These are phyloP conservation scores for Pollenia angustigena DNA, from an alignment of 2,888 invertebrate species.

Conservation along the genomic window DNA sequence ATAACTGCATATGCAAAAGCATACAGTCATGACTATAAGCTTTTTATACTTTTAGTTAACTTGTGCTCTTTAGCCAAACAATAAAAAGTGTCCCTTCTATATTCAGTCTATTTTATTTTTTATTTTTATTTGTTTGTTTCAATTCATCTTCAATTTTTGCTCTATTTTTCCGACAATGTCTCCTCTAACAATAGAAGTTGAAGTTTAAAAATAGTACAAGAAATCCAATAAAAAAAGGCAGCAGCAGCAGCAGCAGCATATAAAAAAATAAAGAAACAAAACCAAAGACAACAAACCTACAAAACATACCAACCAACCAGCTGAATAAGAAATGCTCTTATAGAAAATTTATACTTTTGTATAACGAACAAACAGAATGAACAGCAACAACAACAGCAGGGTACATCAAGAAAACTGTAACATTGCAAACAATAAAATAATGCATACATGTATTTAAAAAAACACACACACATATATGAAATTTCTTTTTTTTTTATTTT, in stretches of 20 bases:
- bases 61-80: conserved; percentile 62
- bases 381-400: conserved; percentile 8
- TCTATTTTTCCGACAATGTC: conserved; percentile 55
- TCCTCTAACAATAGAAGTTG: conserved; percentile 54
- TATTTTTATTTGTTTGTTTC: conserved; percentile 30
- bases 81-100: conserved; percentile 58
- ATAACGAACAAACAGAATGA: conserved; percentile 18
- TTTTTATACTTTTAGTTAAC: conserved; percentile 57
- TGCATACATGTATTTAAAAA: conserved; percentile 9
- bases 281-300: conserved; percentile 32
- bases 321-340: conserved; percentile 10
- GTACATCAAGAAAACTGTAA: conserved; percentile 60
- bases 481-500: neutral
- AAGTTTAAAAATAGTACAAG: conserved; percentile 64
- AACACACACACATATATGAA: neutral
- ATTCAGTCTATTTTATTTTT: conserved; percentile 4
- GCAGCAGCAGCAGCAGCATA: no score
- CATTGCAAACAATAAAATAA: conserved; percentile 67
- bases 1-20: neutral
- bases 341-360: neutral
- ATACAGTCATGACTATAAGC: neutral
- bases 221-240: conserved; percentile 21
- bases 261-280: conserved; percentile 25
- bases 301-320: conserved; percentile 24
- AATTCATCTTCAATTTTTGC: conserved; percentile 41